Evolutionary conservation across 2,888 invertebrate species (phyloP).

Genomic region (Diarsia dahlii): DNA sequence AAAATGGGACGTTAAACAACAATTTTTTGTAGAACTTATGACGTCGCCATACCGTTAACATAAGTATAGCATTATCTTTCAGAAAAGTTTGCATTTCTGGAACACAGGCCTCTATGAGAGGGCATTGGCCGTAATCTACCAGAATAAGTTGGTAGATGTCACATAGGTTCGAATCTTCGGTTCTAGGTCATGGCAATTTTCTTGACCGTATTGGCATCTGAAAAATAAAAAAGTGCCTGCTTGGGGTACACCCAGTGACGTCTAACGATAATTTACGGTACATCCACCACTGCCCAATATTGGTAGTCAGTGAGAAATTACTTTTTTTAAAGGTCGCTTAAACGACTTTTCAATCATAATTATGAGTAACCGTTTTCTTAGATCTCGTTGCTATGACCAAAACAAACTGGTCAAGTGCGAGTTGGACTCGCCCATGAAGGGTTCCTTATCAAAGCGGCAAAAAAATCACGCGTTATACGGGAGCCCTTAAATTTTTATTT

Average conservation of each 20-base stretch:
- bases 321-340: not conserved
- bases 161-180: not conserved
- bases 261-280: not conserved
- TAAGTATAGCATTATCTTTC: not conserved
- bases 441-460: too few relatives aligned
- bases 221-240: not conserved
- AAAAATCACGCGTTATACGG: too few relatives aligned
- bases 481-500: too few relatives aligned
- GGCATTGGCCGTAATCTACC: too few relatives aligned
- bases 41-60: too few relatives aligned
- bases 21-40: too few relatives aligned
- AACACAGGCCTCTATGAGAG: not conserved
- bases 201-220: not conserved
- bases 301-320: slow-evolving; percentile 1
- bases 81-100: not conserved
- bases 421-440: too few relatives aligned
- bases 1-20: too few relatives aligned
- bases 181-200: not conserved
- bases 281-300: not conserved
- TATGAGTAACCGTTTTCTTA: not conserved
- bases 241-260: not conserved
- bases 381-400: not conserved
- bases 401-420: too few relatives aligned
- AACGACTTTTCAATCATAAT: not conserved
- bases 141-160: too few relatives aligned